phyloP scores from a whole-genome alignment of 2,888 invertebrate species.

The Pachydiplax longipennis region DNA sequence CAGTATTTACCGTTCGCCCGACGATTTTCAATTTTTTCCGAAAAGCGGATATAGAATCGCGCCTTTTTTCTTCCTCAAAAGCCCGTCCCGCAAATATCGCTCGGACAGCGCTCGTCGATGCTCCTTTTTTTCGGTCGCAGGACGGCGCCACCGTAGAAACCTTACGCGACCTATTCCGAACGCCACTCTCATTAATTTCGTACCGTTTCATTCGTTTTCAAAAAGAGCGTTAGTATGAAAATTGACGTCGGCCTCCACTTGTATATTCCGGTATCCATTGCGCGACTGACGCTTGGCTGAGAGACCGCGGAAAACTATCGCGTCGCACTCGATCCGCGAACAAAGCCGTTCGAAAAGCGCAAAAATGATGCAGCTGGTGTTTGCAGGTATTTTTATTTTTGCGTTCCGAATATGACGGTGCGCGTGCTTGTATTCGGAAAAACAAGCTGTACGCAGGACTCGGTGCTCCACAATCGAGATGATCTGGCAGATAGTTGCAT shows the following conservation, averaged over 20 bases:
- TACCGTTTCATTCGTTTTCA: slow-evolving; percentile 34
- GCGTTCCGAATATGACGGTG: not conserved
- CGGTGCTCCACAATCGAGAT: too few species aligned
- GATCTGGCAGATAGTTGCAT: too few species aligned
- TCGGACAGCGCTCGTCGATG: slow-evolving; percentile 2
- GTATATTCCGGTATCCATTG: slow-evolving; percentile 25
- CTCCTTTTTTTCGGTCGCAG: slow-evolving; percentile 4
- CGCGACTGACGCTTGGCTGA: slow-evolving; percentile 6
- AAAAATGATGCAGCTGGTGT: slow-evolving; percentile 7
- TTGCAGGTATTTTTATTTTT: not conserved
- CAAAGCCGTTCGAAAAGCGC: slow-evolving; percentile 41
- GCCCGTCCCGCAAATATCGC: not conserved
- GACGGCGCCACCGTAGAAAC: not conserved
- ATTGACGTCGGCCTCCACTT: slow-evolving; percentile 9
- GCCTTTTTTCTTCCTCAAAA: not conserved
- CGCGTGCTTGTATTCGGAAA: not conserved
- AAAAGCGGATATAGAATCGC: not conserved
- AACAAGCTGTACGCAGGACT: not conserved
- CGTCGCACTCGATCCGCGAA: slow-evolving; percentile 1
- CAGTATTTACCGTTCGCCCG: slow-evolving; percentile 12
- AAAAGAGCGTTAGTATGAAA: not conserved
- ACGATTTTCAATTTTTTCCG: not conserved
- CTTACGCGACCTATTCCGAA: slow-evolving; percentile 29
- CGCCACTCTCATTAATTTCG: slow-evolving; percentile 35
- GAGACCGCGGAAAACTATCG: slow-evolving; percentile 38